Evolutionary conservation across 1,140 invertebrate species (phyloP).

Genomic region (Dreissena polymorpha): DNA sequence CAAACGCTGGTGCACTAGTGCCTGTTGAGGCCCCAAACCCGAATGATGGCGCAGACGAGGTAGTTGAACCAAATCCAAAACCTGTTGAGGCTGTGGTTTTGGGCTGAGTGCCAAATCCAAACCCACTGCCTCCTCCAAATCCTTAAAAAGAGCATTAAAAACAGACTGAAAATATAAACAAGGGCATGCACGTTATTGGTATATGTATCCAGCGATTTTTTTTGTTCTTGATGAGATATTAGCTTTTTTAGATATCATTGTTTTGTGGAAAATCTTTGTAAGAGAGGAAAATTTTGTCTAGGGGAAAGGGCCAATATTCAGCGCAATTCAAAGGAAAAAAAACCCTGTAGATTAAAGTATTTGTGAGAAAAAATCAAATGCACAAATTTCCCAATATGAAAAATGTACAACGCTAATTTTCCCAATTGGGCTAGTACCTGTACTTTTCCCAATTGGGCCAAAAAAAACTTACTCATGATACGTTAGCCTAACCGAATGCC

Average conservation of each 20-base stretch:
- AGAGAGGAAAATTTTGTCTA: background rate
- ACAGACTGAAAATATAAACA: background rate
- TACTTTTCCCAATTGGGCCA: too few relatives aligned
- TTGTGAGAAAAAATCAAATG: background rate
- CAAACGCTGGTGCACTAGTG: conserved; percentile 42
- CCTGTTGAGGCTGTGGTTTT: conserved; percentile 41
- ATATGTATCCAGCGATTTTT: too few relatives aligned
- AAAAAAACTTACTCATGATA: background rate
- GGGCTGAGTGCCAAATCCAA: conserved; percentile 34
- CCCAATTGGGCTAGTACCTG: background rate
- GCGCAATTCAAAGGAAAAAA: background rate
- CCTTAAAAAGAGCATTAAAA: background rate
- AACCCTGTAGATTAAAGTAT: background rate
- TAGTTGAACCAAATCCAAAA: conserved; percentile 62
- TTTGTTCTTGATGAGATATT: background rate
- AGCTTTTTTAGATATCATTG: background rate
- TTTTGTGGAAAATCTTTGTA: background rate
- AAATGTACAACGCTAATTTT: too few relatives aligned
- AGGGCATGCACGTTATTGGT: background rate
- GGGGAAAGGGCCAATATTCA: background rate
- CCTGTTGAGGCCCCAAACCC: conserved; percentile 48
- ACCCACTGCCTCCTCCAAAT: conserved; percentile 14
- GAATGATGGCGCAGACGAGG: conserved; percentile 51
- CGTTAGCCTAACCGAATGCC: background rate
- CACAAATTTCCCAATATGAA: background rate